phyloP scores from a whole-genome alignment of 2,888 invertebrate genomes.

The Drosophila subquinaria region DNA sequence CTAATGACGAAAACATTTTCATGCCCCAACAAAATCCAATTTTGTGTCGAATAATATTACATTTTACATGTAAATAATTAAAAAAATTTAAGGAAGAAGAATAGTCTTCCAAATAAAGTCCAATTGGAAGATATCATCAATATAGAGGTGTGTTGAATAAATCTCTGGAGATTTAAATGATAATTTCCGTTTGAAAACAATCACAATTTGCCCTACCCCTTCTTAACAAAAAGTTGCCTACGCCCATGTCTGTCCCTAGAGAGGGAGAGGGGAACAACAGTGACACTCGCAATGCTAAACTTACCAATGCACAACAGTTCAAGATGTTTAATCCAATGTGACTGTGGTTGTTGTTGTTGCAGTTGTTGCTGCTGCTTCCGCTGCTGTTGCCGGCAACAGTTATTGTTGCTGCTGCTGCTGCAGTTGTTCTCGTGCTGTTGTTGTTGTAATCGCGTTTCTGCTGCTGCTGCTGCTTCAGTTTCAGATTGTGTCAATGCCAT shows the following conservation, averaged over 20 bases:
- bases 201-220: neutral
- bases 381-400: constrained; percentile 55
- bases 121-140: too few species aligned
- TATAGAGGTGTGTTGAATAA: too few species aligned
- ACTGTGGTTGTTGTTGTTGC: constrained; percentile 32
- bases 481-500: constrained; percentile 22
- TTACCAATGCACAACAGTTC: constrained; percentile 76
- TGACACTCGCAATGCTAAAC: constrained; percentile 43
- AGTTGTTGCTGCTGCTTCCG: constrained; percentile 36
- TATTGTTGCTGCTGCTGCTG: constrained; percentile 45
- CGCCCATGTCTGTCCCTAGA: neutral
- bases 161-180: too few species aligned
- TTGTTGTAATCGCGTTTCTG: constrained; percentile 39
- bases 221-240: neutral
- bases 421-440: constrained; percentile 42
- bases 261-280: neutral
- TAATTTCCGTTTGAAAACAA: neutral
- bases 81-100: too few species aligned
- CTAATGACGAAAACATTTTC: too few species aligned
- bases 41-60: too few species aligned
- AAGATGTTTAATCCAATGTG: constrained; percentile 81
- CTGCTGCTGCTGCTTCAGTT: constrained; percentile 43
- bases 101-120: too few species aligned
- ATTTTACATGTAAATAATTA: too few species aligned
- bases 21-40: too few species aligned